Conservation (phyloP, 2,888 invertebrate genomes). For the Eupithecia exiguata region DNA sequence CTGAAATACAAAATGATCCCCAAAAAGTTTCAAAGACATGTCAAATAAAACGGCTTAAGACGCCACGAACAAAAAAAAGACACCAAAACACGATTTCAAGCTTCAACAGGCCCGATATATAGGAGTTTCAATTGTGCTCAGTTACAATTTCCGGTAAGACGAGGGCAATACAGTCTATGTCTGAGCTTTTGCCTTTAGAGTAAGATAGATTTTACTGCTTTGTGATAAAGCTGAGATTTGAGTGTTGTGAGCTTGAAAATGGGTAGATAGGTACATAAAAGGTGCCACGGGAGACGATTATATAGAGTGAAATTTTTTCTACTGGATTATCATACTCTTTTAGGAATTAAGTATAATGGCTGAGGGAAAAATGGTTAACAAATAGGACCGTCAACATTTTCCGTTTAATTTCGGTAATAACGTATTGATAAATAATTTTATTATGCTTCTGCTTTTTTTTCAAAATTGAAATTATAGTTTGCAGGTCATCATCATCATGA, state of each 20-base stretch:
- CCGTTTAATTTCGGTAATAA: neutral
- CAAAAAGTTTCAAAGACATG: slow-evolving; percentile 16
- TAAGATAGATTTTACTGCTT: slow-evolving; percentile 23
- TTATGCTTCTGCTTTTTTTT: neutral
- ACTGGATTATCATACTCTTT: neutral
- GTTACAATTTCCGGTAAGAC: slow-evolving; percentile 39
- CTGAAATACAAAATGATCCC: neutral
- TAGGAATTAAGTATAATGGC: neutral
- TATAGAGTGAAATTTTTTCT: neutral
- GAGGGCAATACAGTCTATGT: slow-evolving; percentile 31
- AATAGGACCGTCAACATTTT: neutral
- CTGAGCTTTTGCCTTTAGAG: neutral
- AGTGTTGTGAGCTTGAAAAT: slow-evolving; percentile 1
- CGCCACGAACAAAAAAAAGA: slow-evolving; percentile 32
- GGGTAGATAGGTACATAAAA: neutral
- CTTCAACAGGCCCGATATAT: slow-evolving; percentile 35
- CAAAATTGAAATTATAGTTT: neutral
- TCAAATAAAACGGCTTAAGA: slow-evolving; percentile 31
- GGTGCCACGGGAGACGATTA: slow-evolving; percentile 1
- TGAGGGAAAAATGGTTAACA: neutral
- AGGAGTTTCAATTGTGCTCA: slow-evolving; percentile 40
- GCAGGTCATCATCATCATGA: too few species aligned
- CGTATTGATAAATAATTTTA: neutral
- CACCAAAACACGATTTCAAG: slow-evolving; percentile 38
- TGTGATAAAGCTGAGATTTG: slow-evolving; percentile 29